Percentiles rank a stretch among this genome's conserved stretches.
phyloP scores from a whole-genome alignment of 2,797 vertebrate species.

The Stomatorhinus walkeri region DNA sequence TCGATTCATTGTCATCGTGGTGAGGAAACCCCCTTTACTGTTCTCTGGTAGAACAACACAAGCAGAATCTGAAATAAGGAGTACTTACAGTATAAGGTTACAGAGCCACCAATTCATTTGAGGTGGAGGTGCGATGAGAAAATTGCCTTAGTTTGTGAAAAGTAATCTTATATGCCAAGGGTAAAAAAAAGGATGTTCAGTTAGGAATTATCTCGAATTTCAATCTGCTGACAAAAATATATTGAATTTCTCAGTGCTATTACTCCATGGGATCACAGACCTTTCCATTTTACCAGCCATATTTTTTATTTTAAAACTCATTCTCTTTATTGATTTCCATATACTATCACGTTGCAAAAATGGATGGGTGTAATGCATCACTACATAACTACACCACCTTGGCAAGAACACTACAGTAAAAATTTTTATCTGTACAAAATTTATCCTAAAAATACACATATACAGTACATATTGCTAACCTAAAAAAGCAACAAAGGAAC shows the following conservation, averaged over 20 bases:
- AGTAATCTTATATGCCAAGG: constrained; percentile 8
- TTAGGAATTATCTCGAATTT: constrained; percentile 23
- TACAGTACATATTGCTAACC: constrained; percentile 40
- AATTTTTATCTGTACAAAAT: constrained; percentile 57
- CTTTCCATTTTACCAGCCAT: constrained; percentile 16
- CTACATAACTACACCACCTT: constrained; percentile 36
- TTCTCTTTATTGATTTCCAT: constrained; percentile 27
- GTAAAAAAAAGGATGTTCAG: constrained; percentile 11
- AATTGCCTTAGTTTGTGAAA: constrained; percentile 10
- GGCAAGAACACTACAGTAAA: constrained; percentile 45
- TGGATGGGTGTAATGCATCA: constrained; percentile 20
- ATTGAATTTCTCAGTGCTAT: constrained; percentile 21
- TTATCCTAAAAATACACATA: constrained; percentile 50
- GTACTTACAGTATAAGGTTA: constrained; percentile 26
- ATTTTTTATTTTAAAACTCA: constrained; percentile 16
- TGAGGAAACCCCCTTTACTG: not conserved
- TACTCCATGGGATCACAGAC: constrained; percentile 14
- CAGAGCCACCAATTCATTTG: constrained; percentile 20
- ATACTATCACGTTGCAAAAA: constrained; percentile 22
- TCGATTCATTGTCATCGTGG: not conserved
- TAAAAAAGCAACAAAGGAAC: constrained; percentile 32
- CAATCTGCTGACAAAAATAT: constrained; percentile 25
- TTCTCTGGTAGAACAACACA: constrained; percentile 4
- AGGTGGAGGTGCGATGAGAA: not conserved
- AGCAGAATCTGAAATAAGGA: constrained; percentile 1